phyloP scores from a whole-genome alignment of 1,140 invertebrate genomes.

The Musca vetustissima region DNA sequence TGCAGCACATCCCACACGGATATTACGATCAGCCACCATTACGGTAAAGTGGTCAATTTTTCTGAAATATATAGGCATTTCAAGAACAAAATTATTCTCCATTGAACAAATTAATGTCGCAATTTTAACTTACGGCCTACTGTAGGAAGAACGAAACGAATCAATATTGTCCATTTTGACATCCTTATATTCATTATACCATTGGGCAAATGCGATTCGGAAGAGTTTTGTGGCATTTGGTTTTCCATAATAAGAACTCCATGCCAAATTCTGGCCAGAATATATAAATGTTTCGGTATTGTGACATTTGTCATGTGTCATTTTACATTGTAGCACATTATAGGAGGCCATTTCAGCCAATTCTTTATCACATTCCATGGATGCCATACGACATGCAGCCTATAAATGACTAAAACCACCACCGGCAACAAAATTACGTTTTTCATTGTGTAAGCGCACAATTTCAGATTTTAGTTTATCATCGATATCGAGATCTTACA shows the following conservation, averaged over 20 bases:
- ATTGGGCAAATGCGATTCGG: too few species aligned
- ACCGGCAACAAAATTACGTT: constrained; percentile 20
- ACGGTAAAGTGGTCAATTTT: too few species aligned
- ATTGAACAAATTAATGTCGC: too few species aligned
- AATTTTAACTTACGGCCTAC: too few species aligned
- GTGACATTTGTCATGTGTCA: constrained; percentile 28
- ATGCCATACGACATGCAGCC: constrained; percentile 26
- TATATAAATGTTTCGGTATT: constrained; percentile 21
- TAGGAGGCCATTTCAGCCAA: constrained; percentile 25
- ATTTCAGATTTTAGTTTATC: not conserved
- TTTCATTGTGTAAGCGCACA: not conserved
- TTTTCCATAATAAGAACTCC: not conserved
- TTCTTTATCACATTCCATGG: constrained; percentile 31
- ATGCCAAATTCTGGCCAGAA: constrained; percentile 29
- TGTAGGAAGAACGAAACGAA: too few species aligned
- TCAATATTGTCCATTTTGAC: too few species aligned
- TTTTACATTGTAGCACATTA: constrained; percentile 29
- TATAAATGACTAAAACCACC: constrained; percentile 10
- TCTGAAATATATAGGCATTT: too few species aligned
- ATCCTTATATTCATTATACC: too few species aligned
- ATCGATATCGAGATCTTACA: too few species aligned
- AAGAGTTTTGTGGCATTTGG: not conserved
- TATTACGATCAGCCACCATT: too few species aligned
- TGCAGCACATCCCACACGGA: too few species aligned
- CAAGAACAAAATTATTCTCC: too few species aligned